These are phyloP conservation scores for Nibea albiflora DNA, from an alignment of 2,113 vertebrate species.

Conservation along the genomic window DNA sequence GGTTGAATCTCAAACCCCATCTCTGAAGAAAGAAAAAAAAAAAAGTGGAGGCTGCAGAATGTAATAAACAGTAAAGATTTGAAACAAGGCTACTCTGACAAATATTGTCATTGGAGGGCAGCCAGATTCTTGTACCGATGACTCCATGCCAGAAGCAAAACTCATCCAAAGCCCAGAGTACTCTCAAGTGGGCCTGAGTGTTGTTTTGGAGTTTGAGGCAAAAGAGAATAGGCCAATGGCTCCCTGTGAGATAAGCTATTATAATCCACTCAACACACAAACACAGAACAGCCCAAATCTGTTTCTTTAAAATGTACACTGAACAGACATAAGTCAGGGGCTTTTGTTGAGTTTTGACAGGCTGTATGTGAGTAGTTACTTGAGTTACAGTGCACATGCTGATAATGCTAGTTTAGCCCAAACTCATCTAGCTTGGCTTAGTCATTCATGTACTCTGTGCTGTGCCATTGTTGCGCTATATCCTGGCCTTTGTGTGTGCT, in stretches of 20 bases:
- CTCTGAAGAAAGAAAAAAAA: slow-evolving; percentile 33
- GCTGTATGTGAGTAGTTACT: slow-evolving; percentile 31
- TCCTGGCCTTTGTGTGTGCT: slow-evolving; percentile 62
- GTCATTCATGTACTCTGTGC: slow-evolving; percentile 50
- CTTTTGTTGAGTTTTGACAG: slow-evolving; percentile 55
- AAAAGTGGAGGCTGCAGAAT: slow-evolving; percentile 64
- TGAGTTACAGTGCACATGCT: slow-evolving; percentile 50
- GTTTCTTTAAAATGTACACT: slow-evolving; percentile 56
- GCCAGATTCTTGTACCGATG: slow-evolving; percentile 80
- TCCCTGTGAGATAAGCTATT: slow-evolving; percentile 73
- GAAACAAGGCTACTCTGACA: slow-evolving; percentile 82
- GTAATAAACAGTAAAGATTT: slow-evolving; percentile 82
- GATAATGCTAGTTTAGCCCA: slow-evolving; percentile 64
- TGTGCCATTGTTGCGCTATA: slow-evolving; percentile 60
- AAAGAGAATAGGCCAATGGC: slow-evolving; percentile 72
- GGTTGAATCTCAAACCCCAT: slow-evolving; percentile 67
- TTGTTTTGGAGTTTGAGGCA: slow-evolving; percentile 81
- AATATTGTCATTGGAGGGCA: slow-evolving; percentile 83
- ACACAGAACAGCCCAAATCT: slow-evolving; percentile 36
- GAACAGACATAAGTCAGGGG: slow-evolving; percentile 26
- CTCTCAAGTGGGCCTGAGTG: slow-evolving; percentile 80
- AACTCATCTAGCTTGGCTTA: slow-evolving; percentile 53
- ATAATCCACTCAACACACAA: slow-evolving; percentile 67
- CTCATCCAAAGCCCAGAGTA: slow-evolving; percentile 77
- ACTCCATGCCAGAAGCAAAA: slow-evolving; percentile 77